A percentile compares a stretch with the other conserved stretches of the same genome.
Conservation (phyloP, 2,797 vertebrate species). For the Sciurus vulgaris region DNA sequence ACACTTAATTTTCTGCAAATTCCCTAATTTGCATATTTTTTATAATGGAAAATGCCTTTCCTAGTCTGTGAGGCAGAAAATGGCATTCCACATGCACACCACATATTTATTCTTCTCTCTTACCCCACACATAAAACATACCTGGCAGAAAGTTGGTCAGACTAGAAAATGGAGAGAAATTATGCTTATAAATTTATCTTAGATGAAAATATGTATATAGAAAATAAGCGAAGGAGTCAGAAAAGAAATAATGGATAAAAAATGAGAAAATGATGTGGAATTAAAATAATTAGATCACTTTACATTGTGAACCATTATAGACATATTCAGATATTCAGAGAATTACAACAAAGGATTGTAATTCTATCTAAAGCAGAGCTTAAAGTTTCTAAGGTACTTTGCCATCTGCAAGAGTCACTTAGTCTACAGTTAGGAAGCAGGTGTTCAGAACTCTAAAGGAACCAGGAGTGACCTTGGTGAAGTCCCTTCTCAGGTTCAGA, state of each 20-base stretch:
- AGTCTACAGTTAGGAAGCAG: background rate
- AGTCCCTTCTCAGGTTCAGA: background rate
- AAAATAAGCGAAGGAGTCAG: background rate
- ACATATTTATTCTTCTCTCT: slow-evolving; percentile 1
- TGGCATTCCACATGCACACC: background rate
- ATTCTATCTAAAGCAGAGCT: slow-evolving; percentile 16
- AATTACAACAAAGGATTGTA: background rate
- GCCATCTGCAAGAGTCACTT: background rate
- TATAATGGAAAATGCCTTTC: slow-evolving; percentile 30
- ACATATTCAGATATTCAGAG: background rate
- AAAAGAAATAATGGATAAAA: slow-evolving; percentile 7
- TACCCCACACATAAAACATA: background rate
- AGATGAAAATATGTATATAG: background rate
- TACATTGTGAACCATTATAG: background rate
- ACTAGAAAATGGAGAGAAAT: slow-evolving; percentile 52
- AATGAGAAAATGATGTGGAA: background rate
- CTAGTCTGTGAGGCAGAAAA: slow-evolving; percentile 38
- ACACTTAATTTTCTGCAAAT: slow-evolving; percentile 55
- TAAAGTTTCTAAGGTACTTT: background rate
- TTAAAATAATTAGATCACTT: slow-evolving; percentile 13
- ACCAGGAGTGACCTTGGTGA: background rate
- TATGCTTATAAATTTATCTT: slow-evolving; percentile 37
- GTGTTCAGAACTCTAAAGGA: background rate
- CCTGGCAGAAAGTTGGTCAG: slow-evolving; percentile 25
- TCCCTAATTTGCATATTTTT: slow-evolving; percentile 55